Percentiles rank a stretch among this genome's conserved stretches.
These are phyloP conservation scores for Variabilichromis moorii DNA, from an alignment of 2,113 vertebrate species.

Conservation along the genomic window DNA sequence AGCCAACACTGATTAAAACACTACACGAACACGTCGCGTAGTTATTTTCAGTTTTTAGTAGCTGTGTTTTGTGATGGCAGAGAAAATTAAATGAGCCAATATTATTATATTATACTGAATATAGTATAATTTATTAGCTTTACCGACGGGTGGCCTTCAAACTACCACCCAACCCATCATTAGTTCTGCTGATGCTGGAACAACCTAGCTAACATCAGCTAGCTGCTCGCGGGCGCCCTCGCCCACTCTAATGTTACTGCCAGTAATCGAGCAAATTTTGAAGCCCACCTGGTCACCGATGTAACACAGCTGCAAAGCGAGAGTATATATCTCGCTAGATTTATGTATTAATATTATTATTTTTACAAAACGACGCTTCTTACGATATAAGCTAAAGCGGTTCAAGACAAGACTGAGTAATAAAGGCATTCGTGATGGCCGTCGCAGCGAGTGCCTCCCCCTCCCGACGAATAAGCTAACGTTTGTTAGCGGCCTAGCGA, in stretches of 20 bases:
- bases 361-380: background rate
- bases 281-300: background rate
- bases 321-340: background rate
- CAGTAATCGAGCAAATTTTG: background rate
- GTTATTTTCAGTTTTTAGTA: background rate
- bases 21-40: background rate
- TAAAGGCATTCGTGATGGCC: slow-evolving; percentile 65
- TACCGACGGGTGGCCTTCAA: background rate
- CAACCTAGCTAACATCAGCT: slow-evolving; percentile 27
- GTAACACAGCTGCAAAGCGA: background rate
- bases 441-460: slow-evolving; percentile 48
- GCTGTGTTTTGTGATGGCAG: background rate
- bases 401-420: slow-evolving; percentile 26
- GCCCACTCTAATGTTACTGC: slow-evolving; percentile 8
- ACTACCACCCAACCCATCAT: background rate
- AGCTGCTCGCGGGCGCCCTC: slow-evolving; percentile 52
- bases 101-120: background rate
- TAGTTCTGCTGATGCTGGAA: slow-evolving; percentile 22
- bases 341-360: background rate
- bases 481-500: slow-evolving; percentile 39
- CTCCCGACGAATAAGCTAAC: slow-evolving; percentile 41
- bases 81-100: fast-evolving
- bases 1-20: background rate
- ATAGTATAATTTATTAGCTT: background rate
- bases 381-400: background rate